Evolutionary conservation across 2,113 vertebrate species (phyloP).

Genomic region (Myotis brandtii): DNA sequence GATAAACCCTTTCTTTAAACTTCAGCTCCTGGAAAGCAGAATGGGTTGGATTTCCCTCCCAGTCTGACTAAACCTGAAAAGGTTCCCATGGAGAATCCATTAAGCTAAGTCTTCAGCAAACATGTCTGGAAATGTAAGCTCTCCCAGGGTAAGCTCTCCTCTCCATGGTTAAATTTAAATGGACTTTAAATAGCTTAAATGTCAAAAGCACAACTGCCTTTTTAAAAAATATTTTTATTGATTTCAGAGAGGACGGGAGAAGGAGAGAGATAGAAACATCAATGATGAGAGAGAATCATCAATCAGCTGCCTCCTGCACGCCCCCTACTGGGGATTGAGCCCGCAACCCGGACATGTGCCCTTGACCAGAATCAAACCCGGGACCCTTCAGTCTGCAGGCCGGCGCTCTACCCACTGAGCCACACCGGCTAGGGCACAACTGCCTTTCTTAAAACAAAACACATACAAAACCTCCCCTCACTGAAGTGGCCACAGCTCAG

Average conservation of each 20-base stretch:
- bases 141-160: conserved; percentile 36
- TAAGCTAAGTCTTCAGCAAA: conserved; percentile 37
- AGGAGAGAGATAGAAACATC: too few relatives aligned
- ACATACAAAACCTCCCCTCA: background rate
- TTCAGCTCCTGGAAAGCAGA: conserved; percentile 35
- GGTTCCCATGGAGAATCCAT: background rate
- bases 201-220: conserved; percentile 49
- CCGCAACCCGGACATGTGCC: too few relatives aligned
- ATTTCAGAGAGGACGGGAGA: too few relatives aligned
- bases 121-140: background rate
- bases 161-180: background rate
- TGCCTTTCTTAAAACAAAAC: conserved; percentile 5
- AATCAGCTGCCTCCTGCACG: too few relatives aligned
- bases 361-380: too few relatives aligned
- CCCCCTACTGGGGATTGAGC: too few relatives aligned
- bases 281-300: too few relatives aligned
- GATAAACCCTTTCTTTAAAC: conserved; percentile 29
- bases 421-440: background rate
- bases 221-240: background rate
- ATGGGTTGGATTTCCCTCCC: background rate
- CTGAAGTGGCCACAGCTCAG: background rate
- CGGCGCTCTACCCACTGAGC: too few relatives aligned
- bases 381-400: too few relatives aligned
- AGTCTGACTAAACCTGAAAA: conserved; percentile 22
- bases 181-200: conserved; percentile 37